Conservation (phyloP, 2,888 invertebrate species). For the Allygus modestus region DNA sequence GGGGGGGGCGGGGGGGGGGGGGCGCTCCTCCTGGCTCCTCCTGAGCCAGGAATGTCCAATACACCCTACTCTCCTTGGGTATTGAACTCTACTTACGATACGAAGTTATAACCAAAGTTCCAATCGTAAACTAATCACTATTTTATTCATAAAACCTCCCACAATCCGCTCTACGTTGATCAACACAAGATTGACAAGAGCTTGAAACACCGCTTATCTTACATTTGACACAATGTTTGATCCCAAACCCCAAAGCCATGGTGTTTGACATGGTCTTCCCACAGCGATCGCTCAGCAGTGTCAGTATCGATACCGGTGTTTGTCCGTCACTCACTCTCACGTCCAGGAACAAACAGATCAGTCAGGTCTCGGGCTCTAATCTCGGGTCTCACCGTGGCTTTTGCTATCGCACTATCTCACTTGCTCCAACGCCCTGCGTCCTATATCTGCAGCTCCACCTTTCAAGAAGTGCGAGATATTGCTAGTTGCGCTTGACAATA, state of each 20-base stretch:
- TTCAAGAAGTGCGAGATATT: no score
- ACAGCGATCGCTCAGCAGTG: background rate
- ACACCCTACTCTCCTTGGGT: no score
- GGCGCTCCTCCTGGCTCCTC: no score
- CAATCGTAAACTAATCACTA: no score
- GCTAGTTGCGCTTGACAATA: no score
- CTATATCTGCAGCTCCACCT: background rate
- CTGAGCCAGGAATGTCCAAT: no score
- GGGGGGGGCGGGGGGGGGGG: no score
- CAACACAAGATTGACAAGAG: background rate
- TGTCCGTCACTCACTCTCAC: conserved; percentile 12
- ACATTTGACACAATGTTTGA: background rate
- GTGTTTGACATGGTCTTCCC: background rate
- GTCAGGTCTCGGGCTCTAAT: conserved; percentile 21
- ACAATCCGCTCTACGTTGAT: no score
- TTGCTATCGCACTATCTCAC: conserved; percentile 8
- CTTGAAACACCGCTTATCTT: background rate
- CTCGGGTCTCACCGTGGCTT: conserved; percentile 21
- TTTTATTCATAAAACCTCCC: no score
- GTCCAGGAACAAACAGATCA: conserved; percentile 16
- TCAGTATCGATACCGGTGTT: background rate
- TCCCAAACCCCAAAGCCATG: background rate
- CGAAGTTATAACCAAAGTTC: no score
- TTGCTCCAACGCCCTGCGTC: background rate
- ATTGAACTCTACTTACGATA: no score